Percentiles rank a stretch among this genome's conserved stretches.
phyloP scores from a whole-genome alignment of 2,888 invertebrate genomes.

The Eupeodes latifasciatus region DNA sequence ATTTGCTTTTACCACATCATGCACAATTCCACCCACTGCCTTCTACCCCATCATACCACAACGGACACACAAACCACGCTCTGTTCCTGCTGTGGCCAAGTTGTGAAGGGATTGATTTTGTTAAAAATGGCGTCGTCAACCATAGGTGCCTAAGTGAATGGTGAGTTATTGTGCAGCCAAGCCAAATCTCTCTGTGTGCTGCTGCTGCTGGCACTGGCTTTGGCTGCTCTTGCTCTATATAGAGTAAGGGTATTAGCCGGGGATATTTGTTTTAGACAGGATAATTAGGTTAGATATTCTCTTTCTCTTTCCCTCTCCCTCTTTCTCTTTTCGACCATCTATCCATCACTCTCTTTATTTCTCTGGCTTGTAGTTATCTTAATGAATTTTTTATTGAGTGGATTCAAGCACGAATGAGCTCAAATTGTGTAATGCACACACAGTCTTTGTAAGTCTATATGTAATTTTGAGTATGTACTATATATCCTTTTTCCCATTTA shows the following conservation, averaged over 20 bases:
- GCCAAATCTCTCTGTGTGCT: conserved; percentile 31
- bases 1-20: conserved; percentile 2
- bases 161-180: conserved; percentile 55
- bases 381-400: conserved; percentile 75
- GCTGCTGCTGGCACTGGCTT: too few relatives aligned
- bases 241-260: conserved; percentile 2
- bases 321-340: too few relatives aligned
- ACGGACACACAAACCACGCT: conserved; percentile 8
- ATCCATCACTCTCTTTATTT: background rate
- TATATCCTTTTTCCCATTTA: background rate
- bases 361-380: conserved; percentile 60
- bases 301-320: conserved; percentile 6
- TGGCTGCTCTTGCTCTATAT: background rate
- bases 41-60: background rate
- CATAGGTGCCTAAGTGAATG: conserved; percentile 49
- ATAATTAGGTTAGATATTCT: conserved; percentile 70
- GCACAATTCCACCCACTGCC: background rate
- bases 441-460: background rate
- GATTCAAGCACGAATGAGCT: conserved; percentile 65
- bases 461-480: background rate
- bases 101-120: conserved; percentile 42
- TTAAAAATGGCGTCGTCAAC: conserved; percentile 59
- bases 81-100: conserved; percentile 24
- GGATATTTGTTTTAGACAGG: conserved; percentile 64
- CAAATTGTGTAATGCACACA: conserved; percentile 53